phyloP scores from a whole-genome alignment of 1,140 invertebrate species.

The Monochamus saltuarius region DNA sequence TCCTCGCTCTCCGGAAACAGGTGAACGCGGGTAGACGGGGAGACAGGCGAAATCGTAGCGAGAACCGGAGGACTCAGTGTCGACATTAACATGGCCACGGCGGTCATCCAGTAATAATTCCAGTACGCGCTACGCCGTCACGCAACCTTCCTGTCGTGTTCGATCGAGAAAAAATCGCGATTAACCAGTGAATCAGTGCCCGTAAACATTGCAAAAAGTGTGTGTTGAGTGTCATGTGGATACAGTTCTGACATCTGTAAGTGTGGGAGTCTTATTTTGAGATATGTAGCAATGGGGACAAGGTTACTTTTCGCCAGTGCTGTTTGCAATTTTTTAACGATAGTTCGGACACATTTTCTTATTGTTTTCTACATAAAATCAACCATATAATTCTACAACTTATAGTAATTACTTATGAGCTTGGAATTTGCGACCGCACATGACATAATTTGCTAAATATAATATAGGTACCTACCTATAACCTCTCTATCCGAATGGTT shows the following conservation, averaged over 20 bases:
- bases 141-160: constrained; percentile 1
- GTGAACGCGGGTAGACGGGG: constrained; percentile 34
- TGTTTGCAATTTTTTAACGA: too few relatives aligned
- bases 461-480: too few relatives aligned
- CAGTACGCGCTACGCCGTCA: constrained; percentile 21
- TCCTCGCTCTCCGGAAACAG: constrained; percentile 25
- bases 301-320: too few relatives aligned
- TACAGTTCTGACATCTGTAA: background rate
- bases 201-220: background rate
- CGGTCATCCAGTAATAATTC: constrained; percentile 11
- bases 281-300: too few relatives aligned
- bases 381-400: too few relatives aligned
- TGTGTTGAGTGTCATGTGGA: constrained; percentile 4
- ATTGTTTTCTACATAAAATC: too few relatives aligned
- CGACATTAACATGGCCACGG: constrained; percentile 39
- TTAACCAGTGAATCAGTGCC: constrained; percentile 1
- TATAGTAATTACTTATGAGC: too few relatives aligned
- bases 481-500: too few relatives aligned
- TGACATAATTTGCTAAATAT: too few relatives aligned
- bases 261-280: background rate
- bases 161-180: constrained; percentile 7
- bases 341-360: too few relatives aligned
- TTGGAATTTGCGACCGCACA: too few relatives aligned
- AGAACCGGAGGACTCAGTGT: constrained; percentile 32
- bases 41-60: constrained; percentile 27